Evolutionary conservation across 2,113 vertebrate species (phyloP).

Genomic region (Phaetusa simplex): DNA sequence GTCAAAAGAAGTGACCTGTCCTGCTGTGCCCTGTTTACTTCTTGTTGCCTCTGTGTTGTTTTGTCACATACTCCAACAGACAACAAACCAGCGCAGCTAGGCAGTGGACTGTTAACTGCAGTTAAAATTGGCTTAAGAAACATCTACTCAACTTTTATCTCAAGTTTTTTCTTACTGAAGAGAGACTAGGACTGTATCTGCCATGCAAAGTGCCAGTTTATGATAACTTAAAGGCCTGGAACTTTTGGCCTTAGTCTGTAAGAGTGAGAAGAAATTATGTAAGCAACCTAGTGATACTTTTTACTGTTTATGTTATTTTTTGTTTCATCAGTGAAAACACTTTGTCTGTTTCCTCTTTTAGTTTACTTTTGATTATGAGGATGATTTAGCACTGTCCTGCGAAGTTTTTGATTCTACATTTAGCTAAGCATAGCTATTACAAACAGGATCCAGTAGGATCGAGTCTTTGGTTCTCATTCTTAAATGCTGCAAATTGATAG

Average conservation of each 20-base stretch:
- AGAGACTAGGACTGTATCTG: not conserved
- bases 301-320: not conserved
- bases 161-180: not conserved
- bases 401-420: not conserved
- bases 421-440: not conserved
- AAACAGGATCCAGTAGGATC: not conserved
- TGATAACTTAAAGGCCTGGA: not conserved
- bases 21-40: not conserved
- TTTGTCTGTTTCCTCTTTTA: not conserved
- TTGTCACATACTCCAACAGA: not conserved
- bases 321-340: not conserved
- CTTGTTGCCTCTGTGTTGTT: not conserved
- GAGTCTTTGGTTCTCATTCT: not conserved
- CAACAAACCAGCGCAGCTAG: fast-evolving
- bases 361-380: not conserved
- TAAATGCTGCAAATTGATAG: not conserved
- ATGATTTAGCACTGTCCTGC: not conserved
- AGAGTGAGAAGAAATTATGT: not conserved
- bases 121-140: not conserved
- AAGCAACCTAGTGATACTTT: not conserved
- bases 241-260: not conserved
- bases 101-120: not conserved
- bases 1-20: not conserved
- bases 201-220: no score
- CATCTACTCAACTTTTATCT: not conserved